These are phyloP conservation scores for Aethes cnicana DNA, from an alignment of 2,888 invertebrate genomes.

Conservation along the genomic window DNA sequence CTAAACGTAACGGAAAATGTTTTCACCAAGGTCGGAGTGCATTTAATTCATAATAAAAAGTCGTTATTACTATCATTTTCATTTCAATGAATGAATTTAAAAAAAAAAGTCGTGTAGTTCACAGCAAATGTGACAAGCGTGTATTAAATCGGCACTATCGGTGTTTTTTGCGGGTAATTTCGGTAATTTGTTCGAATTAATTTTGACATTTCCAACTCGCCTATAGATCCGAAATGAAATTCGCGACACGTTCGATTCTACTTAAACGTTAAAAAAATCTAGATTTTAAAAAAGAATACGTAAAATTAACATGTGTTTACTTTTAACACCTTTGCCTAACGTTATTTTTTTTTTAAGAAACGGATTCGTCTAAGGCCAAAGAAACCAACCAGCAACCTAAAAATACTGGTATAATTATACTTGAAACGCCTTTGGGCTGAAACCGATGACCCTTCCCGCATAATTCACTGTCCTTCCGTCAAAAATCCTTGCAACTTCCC, in stretches of 20 bases:
- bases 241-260: too few relatives aligned
- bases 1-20: too few relatives aligned
- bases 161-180: conserved; percentile 15
- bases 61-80: too few relatives aligned
- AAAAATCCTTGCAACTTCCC: conserved; percentile 45
- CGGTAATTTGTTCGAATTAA: conserved; percentile 17
- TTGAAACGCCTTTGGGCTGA: background rate
- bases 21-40: too few relatives aligned
- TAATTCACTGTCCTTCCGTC: conserved; percentile 37
- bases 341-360: too few relatives aligned
- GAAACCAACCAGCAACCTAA: too few relatives aligned
- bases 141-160: conserved; percentile 20
- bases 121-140: conserved; percentile 18
- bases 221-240: conserved; percentile 5
- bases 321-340: too few relatives aligned
- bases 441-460: conserved; percentile 3
- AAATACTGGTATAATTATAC: background rate
- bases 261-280: too few relatives aligned
- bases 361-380: too few relatives aligned
- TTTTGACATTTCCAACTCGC: conserved; percentile 26
- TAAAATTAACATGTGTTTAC: too few relatives aligned
- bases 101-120: conserved; percentile 19
- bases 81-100: conserved; percentile 5
- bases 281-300: too few relatives aligned
- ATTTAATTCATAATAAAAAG: too few relatives aligned